Conservation (phyloP, 2,797 vertebrate species). For the Chromobotia macracanthus region DNA sequence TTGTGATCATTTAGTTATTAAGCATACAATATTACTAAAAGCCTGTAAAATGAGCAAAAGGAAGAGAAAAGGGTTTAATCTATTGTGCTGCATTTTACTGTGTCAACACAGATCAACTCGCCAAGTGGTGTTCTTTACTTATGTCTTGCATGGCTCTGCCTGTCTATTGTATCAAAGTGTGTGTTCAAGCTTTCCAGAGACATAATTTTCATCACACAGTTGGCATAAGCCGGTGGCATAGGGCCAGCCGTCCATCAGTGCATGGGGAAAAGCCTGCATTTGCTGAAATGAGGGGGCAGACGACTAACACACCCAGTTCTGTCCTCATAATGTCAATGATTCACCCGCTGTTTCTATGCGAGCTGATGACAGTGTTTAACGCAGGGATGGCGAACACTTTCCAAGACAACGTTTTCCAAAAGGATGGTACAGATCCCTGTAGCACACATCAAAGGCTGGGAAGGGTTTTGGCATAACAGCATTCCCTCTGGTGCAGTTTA, state of each 20-base stretch:
- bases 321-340: constrained; percentile 43
- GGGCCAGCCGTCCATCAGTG: constrained; percentile 51
- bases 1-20: not conserved
- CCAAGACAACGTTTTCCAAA: constrained; percentile 37
- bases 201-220: constrained; percentile 49
- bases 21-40: not conserved
- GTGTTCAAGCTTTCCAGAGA: constrained; percentile 46
- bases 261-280: constrained; percentile 35
- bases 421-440: constrained; percentile 31
- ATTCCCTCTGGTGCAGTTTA: constrained; percentile 32
- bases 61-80: not conserved
- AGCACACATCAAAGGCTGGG: constrained; percentile 49
- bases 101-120: constrained; percentile 25
- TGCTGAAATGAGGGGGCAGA: constrained; percentile 41
- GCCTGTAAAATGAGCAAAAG: not conserved
- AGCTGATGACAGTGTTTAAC: constrained; percentile 35
- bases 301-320: constrained; percentile 39
- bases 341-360: constrained; percentile 15
- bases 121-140: constrained; percentile 24
- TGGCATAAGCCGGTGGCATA: constrained; percentile 46
- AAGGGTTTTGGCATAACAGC: constrained; percentile 25
- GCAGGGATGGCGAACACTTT: constrained; percentile 19
- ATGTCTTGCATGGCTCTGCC: constrained; percentile 61
- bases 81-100: constrained; percentile 39
- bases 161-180: constrained; percentile 64